These are phyloP conservation scores for Pocillopora grandis DNA, from an alignment of 92 coral and sea anemone genomes.

Conservation along the genomic window DNA sequence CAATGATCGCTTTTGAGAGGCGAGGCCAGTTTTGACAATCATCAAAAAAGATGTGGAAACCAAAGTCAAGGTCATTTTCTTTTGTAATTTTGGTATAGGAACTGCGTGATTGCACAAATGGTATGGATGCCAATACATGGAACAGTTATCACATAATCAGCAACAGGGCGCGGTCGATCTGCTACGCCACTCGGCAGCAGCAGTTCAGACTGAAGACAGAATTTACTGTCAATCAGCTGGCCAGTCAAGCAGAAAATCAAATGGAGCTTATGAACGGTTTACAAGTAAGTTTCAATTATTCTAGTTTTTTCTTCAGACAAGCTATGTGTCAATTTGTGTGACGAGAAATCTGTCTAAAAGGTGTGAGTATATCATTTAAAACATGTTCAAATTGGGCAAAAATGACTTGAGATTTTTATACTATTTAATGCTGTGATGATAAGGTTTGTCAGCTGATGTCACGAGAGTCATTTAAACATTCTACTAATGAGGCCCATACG, in stretches of 20 bases:
- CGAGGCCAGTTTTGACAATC: too few relatives aligned
- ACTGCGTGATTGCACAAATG: slow-evolving; percentile 84
- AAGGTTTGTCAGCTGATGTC: too few relatives aligned
- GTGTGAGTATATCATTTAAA: too few relatives aligned
- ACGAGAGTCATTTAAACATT: too few relatives aligned
- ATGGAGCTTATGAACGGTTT: slow-evolving; percentile 74
- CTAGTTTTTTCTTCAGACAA: too few relatives aligned
- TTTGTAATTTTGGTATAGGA: slow-evolving; percentile 38
- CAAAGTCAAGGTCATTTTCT: background rate
- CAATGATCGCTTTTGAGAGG: background rate
- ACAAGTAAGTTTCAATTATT: slow-evolving; percentile 45
- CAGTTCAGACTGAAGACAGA: slow-evolving; percentile 97
- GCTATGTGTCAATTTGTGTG: too few relatives aligned
- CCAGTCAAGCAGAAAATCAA: slow-evolving; percentile 85
- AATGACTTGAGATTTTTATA: too few relatives aligned
- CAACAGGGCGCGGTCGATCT: slow-evolving; percentile 96
- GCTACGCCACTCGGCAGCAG: slow-evolving; percentile 96
- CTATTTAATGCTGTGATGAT: too few relatives aligned
- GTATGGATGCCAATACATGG: slow-evolving; percentile 94
- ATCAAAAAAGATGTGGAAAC: background rate
- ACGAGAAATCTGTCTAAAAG: too few relatives aligned
- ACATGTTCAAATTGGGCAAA: too few relatives aligned
- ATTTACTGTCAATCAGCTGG: slow-evolving; percentile 88
- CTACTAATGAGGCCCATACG: too few relatives aligned
- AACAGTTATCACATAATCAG: slow-evolving; percentile 98